phyloP scores from a whole-genome alignment of 1,140 invertebrate species.

The Eumaeus atala region DNA sequence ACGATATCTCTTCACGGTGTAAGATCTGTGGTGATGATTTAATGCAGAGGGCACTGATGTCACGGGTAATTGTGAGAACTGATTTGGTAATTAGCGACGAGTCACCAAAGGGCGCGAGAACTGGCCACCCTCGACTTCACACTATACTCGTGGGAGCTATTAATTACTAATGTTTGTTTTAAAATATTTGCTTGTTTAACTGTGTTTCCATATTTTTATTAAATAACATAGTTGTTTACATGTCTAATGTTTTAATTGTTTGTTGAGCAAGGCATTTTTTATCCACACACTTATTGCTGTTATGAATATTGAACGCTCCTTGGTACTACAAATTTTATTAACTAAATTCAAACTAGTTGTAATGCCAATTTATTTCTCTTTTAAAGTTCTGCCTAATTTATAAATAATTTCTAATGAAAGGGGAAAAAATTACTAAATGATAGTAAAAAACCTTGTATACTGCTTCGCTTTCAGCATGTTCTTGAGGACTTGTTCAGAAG shows the following conservation, averaged over 20 bases:
- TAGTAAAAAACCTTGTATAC: no score
- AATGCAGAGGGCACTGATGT: conserved; percentile 24
- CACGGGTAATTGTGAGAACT: conserved; percentile 66
- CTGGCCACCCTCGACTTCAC: conserved; percentile 34
- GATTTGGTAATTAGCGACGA: conserved; percentile 65
- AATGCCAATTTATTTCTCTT: no score
- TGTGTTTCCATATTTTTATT: background rate
- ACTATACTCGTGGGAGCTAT: conserved; percentile 50
- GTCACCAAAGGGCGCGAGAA: conserved; percentile 58
- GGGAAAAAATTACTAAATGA: no score
- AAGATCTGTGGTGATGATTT: conserved; percentile 7
- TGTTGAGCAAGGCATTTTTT: background rate
- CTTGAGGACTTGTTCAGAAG: no score
- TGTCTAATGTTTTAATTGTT: conserved; percentile 19
- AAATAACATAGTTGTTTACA: no score
- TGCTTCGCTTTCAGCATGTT: no score
- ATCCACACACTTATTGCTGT: conserved; percentile 1
- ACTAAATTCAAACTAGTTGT: no score
- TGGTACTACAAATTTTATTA: no score
- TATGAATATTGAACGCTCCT: background rate
- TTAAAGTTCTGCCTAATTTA: no score
- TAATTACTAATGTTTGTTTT: conserved; percentile 51
- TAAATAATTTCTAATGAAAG: no score
- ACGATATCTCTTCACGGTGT: background rate
- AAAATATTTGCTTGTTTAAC: conserved; percentile 11